Percentiles rank a stretch among this genome's conserved stretches.
These are phyloP conservation scores for Callipepla californica DNA, from an alignment of 2,113 vertebrate genomes.

Conservation along the genomic window DNA sequence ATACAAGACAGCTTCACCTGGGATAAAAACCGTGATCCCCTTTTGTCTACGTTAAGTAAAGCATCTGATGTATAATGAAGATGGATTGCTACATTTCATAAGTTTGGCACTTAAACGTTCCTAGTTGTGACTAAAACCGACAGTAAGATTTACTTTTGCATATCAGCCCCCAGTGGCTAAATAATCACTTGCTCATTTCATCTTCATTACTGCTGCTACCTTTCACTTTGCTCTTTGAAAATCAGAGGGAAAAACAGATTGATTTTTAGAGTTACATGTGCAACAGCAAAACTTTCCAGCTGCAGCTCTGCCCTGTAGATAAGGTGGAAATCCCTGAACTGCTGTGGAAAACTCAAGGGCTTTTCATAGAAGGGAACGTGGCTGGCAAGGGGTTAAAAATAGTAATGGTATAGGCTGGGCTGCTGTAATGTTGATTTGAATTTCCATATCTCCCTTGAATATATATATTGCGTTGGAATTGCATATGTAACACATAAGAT, in stretches of 20 bases:
- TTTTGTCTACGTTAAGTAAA: constrained; percentile 57
- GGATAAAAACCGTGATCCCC: constrained; percentile 12
- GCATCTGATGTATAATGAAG: background rate
- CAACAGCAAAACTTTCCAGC: background rate
- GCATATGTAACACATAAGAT: background rate
- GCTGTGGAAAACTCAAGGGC: background rate
- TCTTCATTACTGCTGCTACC: constrained; percentile 59
- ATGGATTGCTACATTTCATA: constrained; percentile 46
- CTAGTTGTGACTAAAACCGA: constrained; percentile 46
- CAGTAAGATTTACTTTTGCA: constrained; percentile 62
- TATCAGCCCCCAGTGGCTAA: constrained; percentile 50
- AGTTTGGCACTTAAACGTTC: constrained; percentile 51
- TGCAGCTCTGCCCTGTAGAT: background rate
- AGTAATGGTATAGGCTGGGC: background rate
- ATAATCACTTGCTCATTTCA: constrained; percentile 67
- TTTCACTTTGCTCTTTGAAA: constrained; percentile 65
- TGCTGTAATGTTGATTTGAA: background rate
- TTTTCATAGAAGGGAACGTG: background rate
- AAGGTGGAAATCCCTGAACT: background rate
- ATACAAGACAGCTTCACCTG: background rate
- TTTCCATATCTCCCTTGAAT: background rate
- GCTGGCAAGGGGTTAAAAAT: background rate
- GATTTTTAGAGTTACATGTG: constrained; percentile 39
- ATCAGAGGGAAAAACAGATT: constrained; percentile 38
- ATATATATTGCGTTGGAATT: background rate